These are phyloP conservation scores for Pyrocoelia pectoralis DNA, from an alignment of 2,888 invertebrate genomes.

Conservation along the genomic window DNA sequence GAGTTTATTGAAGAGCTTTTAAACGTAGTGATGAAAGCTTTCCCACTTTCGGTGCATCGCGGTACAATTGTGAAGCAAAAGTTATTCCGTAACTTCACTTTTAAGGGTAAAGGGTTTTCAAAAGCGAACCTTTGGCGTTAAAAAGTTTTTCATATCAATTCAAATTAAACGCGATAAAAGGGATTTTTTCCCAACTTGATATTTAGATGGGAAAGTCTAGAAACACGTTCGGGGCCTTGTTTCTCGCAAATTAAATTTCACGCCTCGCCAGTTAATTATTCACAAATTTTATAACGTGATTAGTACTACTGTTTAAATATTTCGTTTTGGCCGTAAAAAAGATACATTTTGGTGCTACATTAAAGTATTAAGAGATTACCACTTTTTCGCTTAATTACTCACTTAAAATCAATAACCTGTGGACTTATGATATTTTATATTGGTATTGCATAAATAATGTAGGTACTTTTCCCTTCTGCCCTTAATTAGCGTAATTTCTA, in stretches of 20 bases:
- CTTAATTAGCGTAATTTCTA: no score
- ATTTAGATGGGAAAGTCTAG: neutral
- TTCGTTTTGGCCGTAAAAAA: neutral
- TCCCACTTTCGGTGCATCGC: neutral
- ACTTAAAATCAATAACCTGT: no score
- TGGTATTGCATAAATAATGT: no score
- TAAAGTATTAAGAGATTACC: no score
- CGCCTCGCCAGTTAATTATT: neutral
- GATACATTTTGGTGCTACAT: no score
- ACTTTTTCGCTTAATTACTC: no score
- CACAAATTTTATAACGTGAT: neutral
- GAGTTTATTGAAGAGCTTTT: slow-evolving; percentile 1
- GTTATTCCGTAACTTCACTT: neutral
- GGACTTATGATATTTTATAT: no score
- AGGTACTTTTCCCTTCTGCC: no score
- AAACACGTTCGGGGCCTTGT: neutral
- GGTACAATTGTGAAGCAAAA: neutral
- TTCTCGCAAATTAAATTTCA: neutral
- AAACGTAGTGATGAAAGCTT: neutral
- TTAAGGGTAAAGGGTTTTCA: neutral
- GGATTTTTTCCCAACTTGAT: neutral
- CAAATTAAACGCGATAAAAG: neutral
- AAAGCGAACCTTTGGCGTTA: neutral
- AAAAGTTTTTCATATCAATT: neutral
- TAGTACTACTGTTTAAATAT: neutral